These are phyloP conservation scores for Apodemus sylvaticus DNA, from an alignment of 2,113 vertebrate species.

Conservation along the genomic window DNA sequence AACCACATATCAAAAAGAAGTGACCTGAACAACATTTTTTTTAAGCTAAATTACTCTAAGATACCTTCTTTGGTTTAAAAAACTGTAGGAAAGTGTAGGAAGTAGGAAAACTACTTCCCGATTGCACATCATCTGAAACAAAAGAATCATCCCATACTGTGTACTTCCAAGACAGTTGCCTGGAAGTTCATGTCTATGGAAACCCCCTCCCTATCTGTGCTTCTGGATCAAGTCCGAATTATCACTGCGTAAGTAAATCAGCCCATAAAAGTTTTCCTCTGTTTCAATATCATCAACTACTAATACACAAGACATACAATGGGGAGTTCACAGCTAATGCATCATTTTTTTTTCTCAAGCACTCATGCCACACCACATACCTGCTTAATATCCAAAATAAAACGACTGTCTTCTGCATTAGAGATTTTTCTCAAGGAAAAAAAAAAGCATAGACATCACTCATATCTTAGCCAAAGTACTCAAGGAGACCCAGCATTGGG, in stretches of 20 bases:
- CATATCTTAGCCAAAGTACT: slow-evolving; percentile 85
- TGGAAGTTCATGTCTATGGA: slow-evolving; percentile 41
- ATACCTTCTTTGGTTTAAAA: neutral
- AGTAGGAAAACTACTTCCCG: neutral
- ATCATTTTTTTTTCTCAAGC: slow-evolving; percentile 70
- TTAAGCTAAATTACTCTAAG: slow-evolving; percentile 42
- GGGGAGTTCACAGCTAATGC: slow-evolving; percentile 67
- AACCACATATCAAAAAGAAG: neutral
- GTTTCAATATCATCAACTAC: slow-evolving; percentile 57
- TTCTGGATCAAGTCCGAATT: slow-evolving; percentile 47
- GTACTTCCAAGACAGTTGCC: neutral
- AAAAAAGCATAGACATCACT: slow-evolving; percentile 80
- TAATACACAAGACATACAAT: slow-evolving; percentile 58
- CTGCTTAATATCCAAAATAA: slow-evolving; percentile 77
- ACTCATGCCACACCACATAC: slow-evolving; percentile 59
- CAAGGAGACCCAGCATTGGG: slow-evolving; percentile 83
- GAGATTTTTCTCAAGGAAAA: slow-evolving; percentile 71
- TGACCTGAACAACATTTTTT: neutral
- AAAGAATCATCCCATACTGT: neutral
- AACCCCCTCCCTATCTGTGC: slow-evolving; percentile 26
- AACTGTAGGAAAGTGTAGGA: no score
- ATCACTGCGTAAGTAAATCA: slow-evolving; percentile 60
- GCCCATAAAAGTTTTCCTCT: slow-evolving; percentile 54
- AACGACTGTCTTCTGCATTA: slow-evolving; percentile 69
- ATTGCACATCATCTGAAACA: neutral